phyloP scores from a whole-genome alignment of 1,140 invertebrate genomes.

The Tetragonula clypearis region DNA sequence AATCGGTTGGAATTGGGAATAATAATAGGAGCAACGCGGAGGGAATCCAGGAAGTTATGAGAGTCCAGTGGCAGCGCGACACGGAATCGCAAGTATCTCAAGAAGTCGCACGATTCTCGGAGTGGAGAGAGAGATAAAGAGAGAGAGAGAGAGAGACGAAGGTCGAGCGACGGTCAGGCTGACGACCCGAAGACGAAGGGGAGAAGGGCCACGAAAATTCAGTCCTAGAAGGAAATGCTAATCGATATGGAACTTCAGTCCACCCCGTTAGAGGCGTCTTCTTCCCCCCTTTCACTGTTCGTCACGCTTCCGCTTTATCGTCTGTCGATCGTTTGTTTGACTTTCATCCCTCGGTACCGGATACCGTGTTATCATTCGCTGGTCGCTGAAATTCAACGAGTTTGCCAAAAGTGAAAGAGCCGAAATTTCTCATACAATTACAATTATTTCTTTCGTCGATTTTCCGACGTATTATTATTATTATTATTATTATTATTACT shows the following conservation, averaged over 20 bases:
- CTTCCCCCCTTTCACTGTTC: constrained; percentile 13
- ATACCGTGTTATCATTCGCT: background rate
- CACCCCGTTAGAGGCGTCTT: constrained; percentile 39
- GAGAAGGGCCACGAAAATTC: constrained; percentile 44
- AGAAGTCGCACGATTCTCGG: constrained; percentile 13
- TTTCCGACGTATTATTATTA: too few species aligned
- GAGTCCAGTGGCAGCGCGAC: background rate
- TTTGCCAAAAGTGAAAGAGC: too few species aligned
- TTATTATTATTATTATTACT: too few species aligned
- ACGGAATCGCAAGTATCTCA: constrained; percentile 44
- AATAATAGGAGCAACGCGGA: background rate
- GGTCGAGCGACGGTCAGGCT: constrained; percentile 34
- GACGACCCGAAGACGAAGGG: constrained; percentile 39
- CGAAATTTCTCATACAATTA: too few species aligned
- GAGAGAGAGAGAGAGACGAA: constrained; percentile 36
- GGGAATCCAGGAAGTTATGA: background rate
- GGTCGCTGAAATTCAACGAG: background rate
- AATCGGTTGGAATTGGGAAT: background rate
- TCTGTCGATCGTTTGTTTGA: background rate
- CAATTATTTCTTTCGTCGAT: too few species aligned
- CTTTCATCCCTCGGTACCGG: background rate
- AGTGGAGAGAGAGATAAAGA: too few species aligned
- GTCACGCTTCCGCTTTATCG: constrained; percentile 19
- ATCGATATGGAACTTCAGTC: constrained; percentile 70
- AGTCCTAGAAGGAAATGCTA: constrained; percentile 39